Evolutionary conservation across 2,888 invertebrate genomes (phyloP).

Genomic region (Trissolcus japonicus): DNA sequence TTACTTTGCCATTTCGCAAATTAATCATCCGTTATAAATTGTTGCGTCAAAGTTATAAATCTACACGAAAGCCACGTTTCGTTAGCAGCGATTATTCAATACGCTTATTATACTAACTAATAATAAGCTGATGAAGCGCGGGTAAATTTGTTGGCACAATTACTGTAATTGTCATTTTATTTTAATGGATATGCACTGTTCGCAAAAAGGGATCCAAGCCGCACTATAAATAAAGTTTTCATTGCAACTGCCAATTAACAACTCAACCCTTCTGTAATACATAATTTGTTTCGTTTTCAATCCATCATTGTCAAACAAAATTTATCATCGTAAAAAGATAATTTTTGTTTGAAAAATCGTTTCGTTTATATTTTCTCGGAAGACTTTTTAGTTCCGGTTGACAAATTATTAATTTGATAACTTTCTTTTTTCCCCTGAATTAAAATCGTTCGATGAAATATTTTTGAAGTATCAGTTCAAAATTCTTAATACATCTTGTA

Average conservation of each 20-base stretch:
- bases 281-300: conserved; percentile 44
- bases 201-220: conserved; percentile 19
- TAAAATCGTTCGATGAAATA: no score
- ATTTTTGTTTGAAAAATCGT: no score
- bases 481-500: no score
- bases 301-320: conserved; percentile 37
- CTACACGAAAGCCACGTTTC: conserved; percentile 16
- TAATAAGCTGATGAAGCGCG: conserved; percentile 30
- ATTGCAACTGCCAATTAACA: conserved; percentile 31
- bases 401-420: no score
- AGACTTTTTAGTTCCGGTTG: no score
- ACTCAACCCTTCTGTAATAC: conserved; percentile 34
- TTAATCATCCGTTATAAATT: conserved; percentile 31
- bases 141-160: conserved; percentile 45
- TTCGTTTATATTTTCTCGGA: no score
- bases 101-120: conserved; percentile 31
- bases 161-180: conserved; percentile 40
- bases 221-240: conserved; percentile 27
- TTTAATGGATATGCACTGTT: conserved; percentile 30
- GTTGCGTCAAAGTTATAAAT: conserved; percentile 28
- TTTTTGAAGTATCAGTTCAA: no score
- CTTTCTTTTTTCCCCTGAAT: no score
- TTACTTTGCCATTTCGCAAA: conserved; percentile 18
- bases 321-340: conserved; percentile 24
- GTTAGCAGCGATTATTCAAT: conserved; percentile 46